phyloP scores from a whole-genome alignment of 2,888 invertebrate genomes.

The Apeira syringaria region DNA sequence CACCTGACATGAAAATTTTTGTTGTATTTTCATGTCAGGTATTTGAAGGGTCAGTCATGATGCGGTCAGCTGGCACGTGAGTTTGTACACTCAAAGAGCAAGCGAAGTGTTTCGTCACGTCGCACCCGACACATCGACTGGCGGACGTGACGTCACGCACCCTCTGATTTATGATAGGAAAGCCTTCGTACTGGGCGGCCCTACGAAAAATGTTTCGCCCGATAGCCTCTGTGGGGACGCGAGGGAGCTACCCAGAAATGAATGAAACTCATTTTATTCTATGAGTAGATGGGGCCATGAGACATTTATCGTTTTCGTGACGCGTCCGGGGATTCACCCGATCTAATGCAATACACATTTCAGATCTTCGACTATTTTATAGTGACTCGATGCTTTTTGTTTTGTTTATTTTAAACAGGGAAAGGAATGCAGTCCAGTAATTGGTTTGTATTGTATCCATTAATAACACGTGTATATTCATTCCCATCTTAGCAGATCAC shows the following conservation, averaged over 20 bases:
- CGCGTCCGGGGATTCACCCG: conserved; percentile 20
- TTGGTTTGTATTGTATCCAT: no score
- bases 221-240: conserved; percentile 66
- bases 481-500: no score
- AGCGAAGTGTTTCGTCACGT: conserved; percentile 66
- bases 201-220: conserved; percentile 62
- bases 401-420: no score
- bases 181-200: conserved; percentile 46
- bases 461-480: no score
- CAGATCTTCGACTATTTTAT: conserved; percentile 10
- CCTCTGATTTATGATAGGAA: conserved; percentile 73
- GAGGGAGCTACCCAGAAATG: conserved; percentile 53
- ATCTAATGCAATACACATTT: conserved; percentile 12
- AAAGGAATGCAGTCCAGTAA: no score
- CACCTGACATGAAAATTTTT: no score
- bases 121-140: conserved; percentile 58
- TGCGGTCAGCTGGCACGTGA: conserved; percentile 7
- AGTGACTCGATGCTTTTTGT: conserved; percentile 11
- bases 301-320: conserved; percentile 47
- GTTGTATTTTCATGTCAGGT: no score
- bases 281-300: conserved; percentile 50
- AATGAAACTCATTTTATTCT: conserved; percentile 65
- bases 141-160: conserved; percentile 69
- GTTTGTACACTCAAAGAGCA: conserved; percentile 31
- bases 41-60: conserved; percentile 28